These are phyloP conservation scores for Catotricha subobsoleta DNA, from an alignment of 2,888 invertebrate species.

Conservation along the genomic window DNA sequence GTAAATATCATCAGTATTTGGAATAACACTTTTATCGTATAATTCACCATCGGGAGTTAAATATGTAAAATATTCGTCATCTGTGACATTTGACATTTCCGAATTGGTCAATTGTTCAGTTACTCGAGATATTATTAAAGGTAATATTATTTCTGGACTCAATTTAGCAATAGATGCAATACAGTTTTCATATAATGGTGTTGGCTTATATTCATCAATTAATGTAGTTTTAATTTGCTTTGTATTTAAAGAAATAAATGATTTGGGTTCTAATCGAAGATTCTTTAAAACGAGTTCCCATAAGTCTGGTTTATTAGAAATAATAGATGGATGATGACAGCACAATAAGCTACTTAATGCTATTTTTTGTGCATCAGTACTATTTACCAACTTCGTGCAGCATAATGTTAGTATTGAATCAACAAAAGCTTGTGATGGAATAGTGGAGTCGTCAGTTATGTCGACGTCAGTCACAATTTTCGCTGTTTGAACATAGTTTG, in stretches of 20 bases:
- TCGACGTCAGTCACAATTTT: slow-evolving; percentile 30
- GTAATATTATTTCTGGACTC: slow-evolving; percentile 45
- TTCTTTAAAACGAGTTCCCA: slow-evolving; percentile 46
- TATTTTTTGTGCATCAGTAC: slow-evolving; percentile 37
- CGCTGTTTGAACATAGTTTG: slow-evolving; percentile 42
- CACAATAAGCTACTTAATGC: slow-evolving; percentile 49
- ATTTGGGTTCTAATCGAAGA: slow-evolving; percentile 23
- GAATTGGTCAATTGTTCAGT: slow-evolving; percentile 42
- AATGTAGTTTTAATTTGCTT: slow-evolving; percentile 41
- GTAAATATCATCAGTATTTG: slow-evolving; percentile 28
- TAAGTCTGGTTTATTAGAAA: slow-evolving; percentile 36
- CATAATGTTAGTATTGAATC: slow-evolving; percentile 22
- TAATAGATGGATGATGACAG: slow-evolving; percentile 56
- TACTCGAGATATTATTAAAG: slow-evolving; percentile 42
- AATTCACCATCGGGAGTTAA: slow-evolving; percentile 77
- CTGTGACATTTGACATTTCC: slow-evolving; percentile 49
- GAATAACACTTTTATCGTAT: slow-evolving; percentile 71
- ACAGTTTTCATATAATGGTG: slow-evolving; percentile 47
- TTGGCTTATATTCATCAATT: slow-evolving; percentile 36
- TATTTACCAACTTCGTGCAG: slow-evolving; percentile 17
- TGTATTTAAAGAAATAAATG: slow-evolving; percentile 40
- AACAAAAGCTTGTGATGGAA: slow-evolving; percentile 19
- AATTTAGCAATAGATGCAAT: slow-evolving; percentile 47
- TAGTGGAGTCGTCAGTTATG: slow-evolving; percentile 15
- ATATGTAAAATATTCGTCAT: slow-evolving; percentile 63